Evolutionary conservation across 2,888 invertebrate species (phyloP), one percentile per base, ranked within the genome.

Genomic region (Rambutsinella grinnellia): DNA sequence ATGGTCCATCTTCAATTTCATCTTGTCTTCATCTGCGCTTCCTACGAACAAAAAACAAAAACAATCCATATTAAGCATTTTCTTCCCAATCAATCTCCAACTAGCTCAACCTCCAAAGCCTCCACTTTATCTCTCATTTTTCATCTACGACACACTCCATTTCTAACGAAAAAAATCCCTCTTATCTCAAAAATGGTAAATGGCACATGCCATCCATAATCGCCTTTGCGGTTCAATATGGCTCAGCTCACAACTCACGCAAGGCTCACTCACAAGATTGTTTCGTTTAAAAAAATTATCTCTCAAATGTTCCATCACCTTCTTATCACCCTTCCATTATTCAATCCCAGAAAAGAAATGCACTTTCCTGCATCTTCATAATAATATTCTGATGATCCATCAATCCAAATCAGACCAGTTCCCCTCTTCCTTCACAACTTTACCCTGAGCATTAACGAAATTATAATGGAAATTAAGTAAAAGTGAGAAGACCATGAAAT

Each of bases 1-100:
- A 10, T 54, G 57, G 47, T 74, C 67, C 74, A 74, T 74, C 21
- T n/a, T 57, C 21, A 44, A 61, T 61, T 21, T 60, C 51, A 46
- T 17, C 66, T 72, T 72, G 66, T 72, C 72, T 72, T 72, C 72
- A 72, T 72, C 72, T 72, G 72, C 44, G 26, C 49, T 51, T 26
- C 60, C 63, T 56, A n/a, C 8, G 5, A 15, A 28, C 15, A 6
- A 19, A 3, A 23, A 47, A 47, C 36, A 15, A 54, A 27, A 65
- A 57, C 49, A 61, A 19, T 65, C n/a, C 56, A n/a, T 17, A 61
- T 23, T 53, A 60, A 47, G n/a, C n/a, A 19, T 24, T n/a, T 62
- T 51, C 17, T 49, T 62, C 19, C 27, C 24, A 27, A 26, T 49
- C 47, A 26, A 5, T 23, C 3, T 17, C 15, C 3, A 47, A 62